These are phyloP conservation scores for Mastomys coucha DNA, from an alignment of 2,113 vertebrate species.

Conservation along the genomic window DNA sequence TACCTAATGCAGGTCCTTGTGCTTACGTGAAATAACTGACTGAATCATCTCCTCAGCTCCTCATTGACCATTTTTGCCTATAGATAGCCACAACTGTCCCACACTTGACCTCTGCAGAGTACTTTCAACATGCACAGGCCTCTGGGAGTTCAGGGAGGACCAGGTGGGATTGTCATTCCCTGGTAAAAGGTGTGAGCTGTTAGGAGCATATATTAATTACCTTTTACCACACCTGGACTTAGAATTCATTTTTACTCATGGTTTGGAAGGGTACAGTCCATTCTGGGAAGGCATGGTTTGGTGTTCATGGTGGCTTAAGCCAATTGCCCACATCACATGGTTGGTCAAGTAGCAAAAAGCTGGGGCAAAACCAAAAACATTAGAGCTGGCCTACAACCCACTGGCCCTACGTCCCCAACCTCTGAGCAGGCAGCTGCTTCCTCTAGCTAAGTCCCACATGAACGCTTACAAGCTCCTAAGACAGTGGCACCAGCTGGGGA, in stretches of 20 bases:
- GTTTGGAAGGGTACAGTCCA: not conserved
- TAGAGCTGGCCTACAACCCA: not conserved
- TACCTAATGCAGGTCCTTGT: not conserved
- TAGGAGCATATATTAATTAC: not conserved
- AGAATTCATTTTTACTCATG: not conserved
- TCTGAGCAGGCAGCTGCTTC: not conserved
- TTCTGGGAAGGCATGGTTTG: not conserved
- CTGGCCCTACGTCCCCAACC: not conserved
- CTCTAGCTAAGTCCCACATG: not conserved
- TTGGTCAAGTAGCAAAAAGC: too few relatives aligned
- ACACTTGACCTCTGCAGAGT: not conserved
- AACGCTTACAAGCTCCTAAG: not conserved
- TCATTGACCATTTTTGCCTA: not conserved
- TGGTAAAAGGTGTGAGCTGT: not conserved
- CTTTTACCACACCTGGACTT: not conserved
- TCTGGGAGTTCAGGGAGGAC: not conserved
- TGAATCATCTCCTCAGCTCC: not conserved
- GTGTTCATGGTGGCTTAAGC: not conserved
- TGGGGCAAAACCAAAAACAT: not conserved
- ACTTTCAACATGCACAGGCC: too few relatives aligned
- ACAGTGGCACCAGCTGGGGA: not conserved
- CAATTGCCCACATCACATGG: not conserved
- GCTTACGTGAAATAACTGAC: too few relatives aligned
- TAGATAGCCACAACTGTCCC: not conserved
- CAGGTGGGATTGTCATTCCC: not conserved